These are phyloP conservation scores for Rhopalosiphum maidis DNA, from an alignment of 1,140 invertebrate species.

Conservation along the genomic window DNA sequence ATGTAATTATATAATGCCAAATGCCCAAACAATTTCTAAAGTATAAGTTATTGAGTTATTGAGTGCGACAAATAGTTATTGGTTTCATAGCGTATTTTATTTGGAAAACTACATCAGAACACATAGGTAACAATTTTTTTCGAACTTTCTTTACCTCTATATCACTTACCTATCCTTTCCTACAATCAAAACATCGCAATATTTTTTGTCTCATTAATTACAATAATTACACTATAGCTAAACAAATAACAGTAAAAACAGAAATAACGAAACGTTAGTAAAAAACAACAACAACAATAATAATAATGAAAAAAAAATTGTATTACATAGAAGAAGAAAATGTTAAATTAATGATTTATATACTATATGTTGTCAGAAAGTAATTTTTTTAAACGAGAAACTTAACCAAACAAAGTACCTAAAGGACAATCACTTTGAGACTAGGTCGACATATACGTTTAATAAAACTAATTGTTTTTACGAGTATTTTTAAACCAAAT, in stretches of 20 bases:
- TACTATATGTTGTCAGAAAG: background rate
- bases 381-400: background rate
- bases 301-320: background rate
- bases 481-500: background rate
- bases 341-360: constrained; percentile 2
- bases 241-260: background rate
- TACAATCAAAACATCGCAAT: background rate
- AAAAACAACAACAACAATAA: background rate
- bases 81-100: background rate
- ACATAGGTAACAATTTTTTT: background rate
- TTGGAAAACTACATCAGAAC: background rate
- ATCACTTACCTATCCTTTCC: background rate
- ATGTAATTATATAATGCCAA: background rate
- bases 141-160: too few species aligned
- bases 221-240: background rate
- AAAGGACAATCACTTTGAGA: background rate
- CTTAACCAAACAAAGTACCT: background rate
- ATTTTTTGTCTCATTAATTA: background rate
- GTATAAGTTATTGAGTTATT: background rate
- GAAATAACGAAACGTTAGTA: background rate
- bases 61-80: background rate
- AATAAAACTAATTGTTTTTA: background rate
- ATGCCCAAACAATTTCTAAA: background rate
- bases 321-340: background rate
- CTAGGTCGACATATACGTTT: background rate